These are phyloP conservation scores for Diachrysia chrysitis DNA, from an alignment of 2,888 invertebrate species.

Conservation along the genomic window DNA sequence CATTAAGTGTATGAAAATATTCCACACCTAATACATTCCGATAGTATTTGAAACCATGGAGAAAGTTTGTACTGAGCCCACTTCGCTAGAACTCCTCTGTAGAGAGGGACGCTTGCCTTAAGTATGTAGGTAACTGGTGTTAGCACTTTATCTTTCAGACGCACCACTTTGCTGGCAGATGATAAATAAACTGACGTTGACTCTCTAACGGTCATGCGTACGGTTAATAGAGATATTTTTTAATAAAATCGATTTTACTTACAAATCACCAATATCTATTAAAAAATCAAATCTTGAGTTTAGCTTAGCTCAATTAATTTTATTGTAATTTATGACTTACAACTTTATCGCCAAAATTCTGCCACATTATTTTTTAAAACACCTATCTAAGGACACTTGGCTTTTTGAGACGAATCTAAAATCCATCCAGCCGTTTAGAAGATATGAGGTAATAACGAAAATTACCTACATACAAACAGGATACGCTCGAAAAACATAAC, in stretches of 20 bases:
- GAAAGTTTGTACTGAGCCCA: constrained; percentile 36
- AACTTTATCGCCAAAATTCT: too few relatives aligned
- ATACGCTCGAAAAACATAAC: too few relatives aligned
- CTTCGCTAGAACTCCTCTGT: constrained; percentile 15
- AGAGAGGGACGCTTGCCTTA: constrained; percentile 47
- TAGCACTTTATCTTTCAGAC: constrained; percentile 50
- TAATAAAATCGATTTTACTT: background rate
- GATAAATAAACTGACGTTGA: constrained; percentile 45
- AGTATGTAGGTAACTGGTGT: constrained; percentile 58
- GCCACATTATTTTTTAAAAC: too few relatives aligned
- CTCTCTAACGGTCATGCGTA: background rate
- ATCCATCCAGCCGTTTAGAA: too few relatives aligned
- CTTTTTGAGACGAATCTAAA: too few relatives aligned
- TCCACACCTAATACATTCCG: constrained; percentile 15
- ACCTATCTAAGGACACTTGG: too few relatives aligned
- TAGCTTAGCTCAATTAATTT: too few relatives aligned
- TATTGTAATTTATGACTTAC: too few relatives aligned
- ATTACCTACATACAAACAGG: too few relatives aligned
- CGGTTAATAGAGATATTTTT: background rate
- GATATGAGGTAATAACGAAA: too few relatives aligned
- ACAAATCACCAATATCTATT: too few relatives aligned
- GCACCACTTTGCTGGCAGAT: constrained; percentile 45
- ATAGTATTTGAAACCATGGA: constrained; percentile 34
- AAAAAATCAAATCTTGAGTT: too few relatives aligned
- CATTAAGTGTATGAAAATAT: constrained; percentile 6